Evolutionary conservation across 1,140 invertebrate species (phyloP).

Genomic region (Bombus vancouverensis): DNA sequence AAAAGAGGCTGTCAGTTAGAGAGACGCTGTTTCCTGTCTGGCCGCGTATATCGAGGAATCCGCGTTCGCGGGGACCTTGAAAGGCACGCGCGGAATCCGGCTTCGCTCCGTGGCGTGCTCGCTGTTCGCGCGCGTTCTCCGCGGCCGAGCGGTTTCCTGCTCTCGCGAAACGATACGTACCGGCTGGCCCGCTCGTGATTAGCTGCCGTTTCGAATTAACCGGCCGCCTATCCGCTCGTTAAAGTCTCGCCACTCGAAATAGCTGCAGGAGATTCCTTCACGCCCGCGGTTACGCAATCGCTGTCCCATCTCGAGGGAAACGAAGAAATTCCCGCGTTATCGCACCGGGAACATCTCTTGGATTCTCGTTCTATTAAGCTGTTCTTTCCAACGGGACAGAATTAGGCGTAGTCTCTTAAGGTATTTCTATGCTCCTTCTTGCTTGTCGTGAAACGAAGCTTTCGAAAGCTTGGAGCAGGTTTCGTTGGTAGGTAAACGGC

Average conservation of each 20-base stretch:
- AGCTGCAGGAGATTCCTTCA: constrained; percentile 34
- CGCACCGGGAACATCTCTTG: not conserved
- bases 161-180: constrained; percentile 36
- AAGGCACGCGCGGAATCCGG: constrained; percentile 50
- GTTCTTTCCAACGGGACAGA: not conserved
- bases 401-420: too few species aligned
- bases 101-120: not conserved
- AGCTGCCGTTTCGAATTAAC: constrained; percentile 38
- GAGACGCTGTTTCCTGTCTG: constrained; percentile 38
- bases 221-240: constrained; percentile 38
- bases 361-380: too few species aligned
- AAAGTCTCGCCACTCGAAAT: constrained; percentile 44
- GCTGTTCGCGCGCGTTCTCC: not conserved
- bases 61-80: constrained; percentile 44
- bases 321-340: constrained; percentile 15
- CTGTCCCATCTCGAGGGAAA: not conserved
- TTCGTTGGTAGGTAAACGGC: too few species aligned
- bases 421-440: too few species aligned
- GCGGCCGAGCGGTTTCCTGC: constrained; percentile 29
- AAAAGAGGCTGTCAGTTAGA: not conserved
- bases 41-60: constrained; percentile 11
- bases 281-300: constrained; percentile 28
- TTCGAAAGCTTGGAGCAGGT: not conserved
- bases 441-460: too few species aligned
- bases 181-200: constrained; percentile 4